Conservation (phyloP, 2,113 vertebrate species). For the Planiliza haematocheilus region DNA sequence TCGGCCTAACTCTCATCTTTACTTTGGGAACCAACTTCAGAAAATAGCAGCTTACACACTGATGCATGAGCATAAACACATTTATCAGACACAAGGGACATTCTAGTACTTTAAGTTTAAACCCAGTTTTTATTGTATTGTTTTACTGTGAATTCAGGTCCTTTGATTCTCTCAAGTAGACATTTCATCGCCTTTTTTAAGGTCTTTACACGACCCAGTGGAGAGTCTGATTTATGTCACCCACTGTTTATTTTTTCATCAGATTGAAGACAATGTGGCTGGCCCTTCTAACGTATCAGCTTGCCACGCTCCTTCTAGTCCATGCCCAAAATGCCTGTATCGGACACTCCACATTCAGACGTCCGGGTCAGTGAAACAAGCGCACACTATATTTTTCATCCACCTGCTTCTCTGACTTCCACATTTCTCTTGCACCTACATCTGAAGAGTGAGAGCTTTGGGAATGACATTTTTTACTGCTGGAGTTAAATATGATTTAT, state of each 20-base stretch:
- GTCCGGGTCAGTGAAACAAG: slow-evolving; percentile 70
- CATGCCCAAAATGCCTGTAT: slow-evolving; percentile 60
- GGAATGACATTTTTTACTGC: not conserved
- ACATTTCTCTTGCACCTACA: slow-evolving; percentile 12
- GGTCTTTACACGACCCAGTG: not conserved
- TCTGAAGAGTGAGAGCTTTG: slow-evolving; percentile 9
- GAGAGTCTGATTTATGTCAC: not conserved
- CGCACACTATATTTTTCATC: not conserved
- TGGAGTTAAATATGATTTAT: not conserved
- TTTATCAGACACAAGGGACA: too few relatives aligned
- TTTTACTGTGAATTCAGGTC: too few relatives aligned
- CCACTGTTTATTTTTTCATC: not conserved
- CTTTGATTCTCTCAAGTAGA: too few relatives aligned
- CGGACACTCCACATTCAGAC: slow-evolving; percentile 64
- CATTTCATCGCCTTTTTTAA: too few relatives aligned
- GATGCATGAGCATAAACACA: too few relatives aligned
- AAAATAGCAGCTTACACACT: too few relatives aligned
- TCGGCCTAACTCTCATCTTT: too few relatives aligned
- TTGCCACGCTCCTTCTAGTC: slow-evolving; percentile 49
- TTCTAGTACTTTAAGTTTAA: too few relatives aligned
- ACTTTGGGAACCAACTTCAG: too few relatives aligned
- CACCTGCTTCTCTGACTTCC: not conserved
- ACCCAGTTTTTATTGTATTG: too few relatives aligned
- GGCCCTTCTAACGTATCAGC: slow-evolving; percentile 57
- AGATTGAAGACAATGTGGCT: slow-evolving; percentile 72